Conservation (phyloP, 2,113 vertebrate species). For the Manacus vitellinus region DNA sequence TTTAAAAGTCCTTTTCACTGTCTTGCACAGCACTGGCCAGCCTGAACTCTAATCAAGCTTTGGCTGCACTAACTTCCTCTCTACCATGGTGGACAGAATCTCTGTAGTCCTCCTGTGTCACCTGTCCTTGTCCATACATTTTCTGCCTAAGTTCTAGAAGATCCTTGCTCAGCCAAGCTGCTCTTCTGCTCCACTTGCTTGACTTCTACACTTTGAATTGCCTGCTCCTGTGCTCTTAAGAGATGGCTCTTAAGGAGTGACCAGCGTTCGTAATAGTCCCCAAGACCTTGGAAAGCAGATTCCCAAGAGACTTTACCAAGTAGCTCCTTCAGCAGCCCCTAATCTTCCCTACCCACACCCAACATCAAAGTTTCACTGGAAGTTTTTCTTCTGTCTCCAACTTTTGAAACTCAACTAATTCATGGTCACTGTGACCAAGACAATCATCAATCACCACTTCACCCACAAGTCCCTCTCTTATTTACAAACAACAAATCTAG, state of each 20-base stretch:
- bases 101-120: rapidly evolving
- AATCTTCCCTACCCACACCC: neutral
- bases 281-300: neutral
- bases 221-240: neutral
- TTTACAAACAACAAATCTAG: neutral
- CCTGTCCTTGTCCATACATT: neutral
- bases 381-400: neutral
- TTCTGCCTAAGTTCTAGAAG: neutral
- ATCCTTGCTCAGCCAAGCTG: neutral
- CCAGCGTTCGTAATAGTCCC: neutral
- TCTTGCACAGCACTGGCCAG: neutral
- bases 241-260: neutral
- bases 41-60: neutral
- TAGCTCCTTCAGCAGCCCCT: neutral
- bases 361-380: neutral
- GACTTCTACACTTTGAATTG: neutral
- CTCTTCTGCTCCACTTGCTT: neutral
- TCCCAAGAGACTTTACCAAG: neutral
- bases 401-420: neutral
- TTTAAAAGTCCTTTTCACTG: neutral
- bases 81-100: neutral
- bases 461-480: neutral
- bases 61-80: neutral
- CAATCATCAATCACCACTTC: neutral
- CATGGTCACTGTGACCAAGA: neutral